phyloP scores from a whole-genome alignment of 2,113 vertebrate species.

The Oncorhynchus mykiss region DNA sequence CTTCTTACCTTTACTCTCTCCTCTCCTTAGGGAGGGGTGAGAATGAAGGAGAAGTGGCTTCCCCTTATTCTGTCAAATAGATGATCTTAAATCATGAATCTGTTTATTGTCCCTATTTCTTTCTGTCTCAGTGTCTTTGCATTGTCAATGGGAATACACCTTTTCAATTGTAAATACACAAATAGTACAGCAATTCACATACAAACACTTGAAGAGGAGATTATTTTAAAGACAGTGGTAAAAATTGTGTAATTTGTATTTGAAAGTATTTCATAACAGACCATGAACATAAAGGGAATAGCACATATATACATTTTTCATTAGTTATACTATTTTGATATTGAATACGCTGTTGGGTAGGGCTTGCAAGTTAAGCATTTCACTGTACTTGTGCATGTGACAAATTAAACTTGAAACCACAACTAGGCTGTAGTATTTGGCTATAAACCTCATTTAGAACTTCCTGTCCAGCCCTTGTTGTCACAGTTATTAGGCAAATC shows the following conservation, averaged over 20 bases:
- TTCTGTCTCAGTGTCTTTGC: background rate
- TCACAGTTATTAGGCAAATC: slow-evolving; percentile 27
- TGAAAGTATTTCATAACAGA: too few relatives aligned
- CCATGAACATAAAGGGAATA: too few relatives aligned
- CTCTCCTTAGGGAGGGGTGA: slow-evolving; percentile 14
- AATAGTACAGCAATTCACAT: background rate
- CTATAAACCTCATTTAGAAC: background rate
- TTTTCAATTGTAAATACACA: too few relatives aligned
- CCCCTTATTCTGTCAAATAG: slow-evolving; percentile 36
- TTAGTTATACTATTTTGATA: too few relatives aligned
- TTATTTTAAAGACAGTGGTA: too few relatives aligned
- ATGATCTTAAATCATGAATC: slow-evolving; percentile 25
- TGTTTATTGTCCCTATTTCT: slow-evolving; percentile 17
- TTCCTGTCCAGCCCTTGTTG: slow-evolving; percentile 15
- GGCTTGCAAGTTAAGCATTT: too few relatives aligned
- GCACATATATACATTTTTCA: too few relatives aligned
- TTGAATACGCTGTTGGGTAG: too few relatives aligned
- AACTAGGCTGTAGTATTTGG: too few relatives aligned
- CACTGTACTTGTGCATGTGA: too few relatives aligned
- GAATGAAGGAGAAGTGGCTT: slow-evolving; percentile 55
- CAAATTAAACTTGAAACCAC: too few relatives aligned
- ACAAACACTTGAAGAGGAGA: background rate
- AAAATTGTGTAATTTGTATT: too few relatives aligned
- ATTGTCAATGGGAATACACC: slow-evolving; percentile 2
- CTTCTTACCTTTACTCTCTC: background rate